Evolutionary conservation across 2,888 invertebrate genomes (phyloP), one percentile per base, ranked within the genome.

Genomic region (Pyrgus malvae): DNA sequence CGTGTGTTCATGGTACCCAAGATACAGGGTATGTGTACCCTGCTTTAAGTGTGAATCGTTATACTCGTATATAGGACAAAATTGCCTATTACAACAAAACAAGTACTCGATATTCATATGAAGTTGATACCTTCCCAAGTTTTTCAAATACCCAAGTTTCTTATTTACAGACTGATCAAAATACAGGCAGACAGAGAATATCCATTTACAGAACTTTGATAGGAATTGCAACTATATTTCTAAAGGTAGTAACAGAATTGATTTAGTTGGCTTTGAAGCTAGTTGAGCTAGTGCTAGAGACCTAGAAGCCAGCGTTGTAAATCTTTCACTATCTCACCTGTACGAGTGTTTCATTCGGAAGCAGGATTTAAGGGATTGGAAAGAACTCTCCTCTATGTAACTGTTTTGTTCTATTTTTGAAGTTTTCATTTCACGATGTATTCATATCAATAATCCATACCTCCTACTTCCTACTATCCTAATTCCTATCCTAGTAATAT

Each of bases 281-380:
- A 49, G 41, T 49, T 49, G 40, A 49, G 31, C 40, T 31, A 33
- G 50, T 25, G 12, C 41, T 50, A 42, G 31, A 41, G 41, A 41
- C 31, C 49, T 49, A 50, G 33, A 50, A 42, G 33, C 33, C 33
- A 41, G 42, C 50, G 42, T 50, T 50, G 41, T 50, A 42, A 50
- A 42, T 50, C 50, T 50, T 41, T 50, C 50, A 50, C 33, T 41
- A 33, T 31, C 33, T 42, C 21, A 31, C 23, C 33, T 33, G 33
- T 33, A 11, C 31, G 41, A 31, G 40, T 42, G 42, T 42, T 50
- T 50, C 50, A 42, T 50, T 35, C 33, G 41, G 33, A 49, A 38
- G 29, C 16, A 48, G 12, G 17, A 31, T 45, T 21, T 0, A 35
- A 16, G 9, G 19, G 40, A 41, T 33, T 31, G 29, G 48, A n/a